Base-by-base conservation (phyloP, 1,140 invertebrate genomes). In the Nasonia vitripennis region DNA sequence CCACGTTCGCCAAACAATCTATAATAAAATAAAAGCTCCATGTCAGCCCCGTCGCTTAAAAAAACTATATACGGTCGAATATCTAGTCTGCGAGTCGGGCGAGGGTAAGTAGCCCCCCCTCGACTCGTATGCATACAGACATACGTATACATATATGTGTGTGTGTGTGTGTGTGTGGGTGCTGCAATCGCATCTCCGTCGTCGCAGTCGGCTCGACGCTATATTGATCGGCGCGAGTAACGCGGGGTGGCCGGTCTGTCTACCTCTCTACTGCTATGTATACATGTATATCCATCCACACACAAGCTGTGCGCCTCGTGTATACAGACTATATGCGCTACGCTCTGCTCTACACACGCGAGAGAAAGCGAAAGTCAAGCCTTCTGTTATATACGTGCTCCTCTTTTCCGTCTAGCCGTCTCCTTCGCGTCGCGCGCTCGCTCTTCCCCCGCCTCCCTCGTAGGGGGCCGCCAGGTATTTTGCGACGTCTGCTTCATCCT, bases 391-490 rank as follows among this genome's bases (percentile, higher is more conserved):
- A 78, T 78, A 78, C 23, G 45, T 51, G 7, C 12, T 74, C 27
- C 73, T 23, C 45, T 80, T 75, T 55, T 78, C 45, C 83, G 34
- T 73, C 86, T 78, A 79, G 48, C 77, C 75, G 77, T 48, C 84
- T 68, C 79, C 82, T 67, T 70, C 86, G 70, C 78, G 75, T 81
- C 78, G 83, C 86, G 84, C 88, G 89, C 87, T 86, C 85, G 85
- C 48, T 62, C 6, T n/a, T n/a, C n/a, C 55, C 20, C 55, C 27
- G 27, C 27, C 27, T 2, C 20, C 55, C 55, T 62, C 55, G 17
- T n/a, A 17, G 20, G 55, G 20, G 20, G 20, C 55, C 20, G 20
- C 14, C 55, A 62, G 55, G 55, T 62, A 62, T n/a, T n/a, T 17
- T 62, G 20, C 55, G 20, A n/a, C 20, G 55, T 45, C 41, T 45